Evolutionary conservation across 2,797 vertebrate species (phyloP).

Genomic region (Chelon auratus): DNA sequence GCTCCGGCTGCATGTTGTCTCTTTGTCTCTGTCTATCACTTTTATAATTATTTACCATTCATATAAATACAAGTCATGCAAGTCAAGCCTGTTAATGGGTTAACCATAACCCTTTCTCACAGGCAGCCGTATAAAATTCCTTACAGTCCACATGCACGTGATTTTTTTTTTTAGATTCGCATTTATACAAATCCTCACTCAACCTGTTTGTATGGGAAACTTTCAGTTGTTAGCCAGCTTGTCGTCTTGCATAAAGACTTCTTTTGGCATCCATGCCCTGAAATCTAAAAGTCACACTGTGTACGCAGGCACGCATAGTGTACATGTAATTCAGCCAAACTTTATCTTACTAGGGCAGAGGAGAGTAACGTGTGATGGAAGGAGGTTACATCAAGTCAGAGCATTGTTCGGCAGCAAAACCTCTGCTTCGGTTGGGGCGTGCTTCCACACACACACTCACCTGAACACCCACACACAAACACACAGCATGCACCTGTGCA

Average conservation of each 20-base stretch:
- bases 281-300: too few relatives aligned
- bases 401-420: conserved; percentile 31
- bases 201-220: conserved; percentile 28
- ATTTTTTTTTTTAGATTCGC: conserved; percentile 15
- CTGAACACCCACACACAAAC: conserved; percentile 14
- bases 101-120: conserved; percentile 58
- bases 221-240: conserved; percentile 12
- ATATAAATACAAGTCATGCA: conserved; percentile 40
- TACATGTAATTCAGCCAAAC: background rate
- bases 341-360: conserved; percentile 14
- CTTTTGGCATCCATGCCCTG: too few relatives aligned
- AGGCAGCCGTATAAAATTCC: conserved; percentile 33
- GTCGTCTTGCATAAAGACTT: conserved; percentile 5
- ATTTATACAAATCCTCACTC: conserved; percentile 24
- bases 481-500: conserved; percentile 66
- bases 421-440: conserved; percentile 22
- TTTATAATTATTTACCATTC: conserved; percentile 67
- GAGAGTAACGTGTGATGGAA: conserved; percentile 1
- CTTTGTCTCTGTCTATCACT: conserved; percentile 21
- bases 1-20: conserved; percentile 21
- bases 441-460: conserved; percentile 40
- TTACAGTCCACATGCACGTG: conserved; percentile 22
- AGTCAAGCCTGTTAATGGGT: conserved; percentile 32
- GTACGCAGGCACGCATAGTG: too few relatives aligned
- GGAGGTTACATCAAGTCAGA: conserved; percentile 34